These are phyloP conservation scores for Eremophila alpestris DNA, from an alignment of 2,797 vertebrate genomes.

Conservation along the genomic window DNA sequence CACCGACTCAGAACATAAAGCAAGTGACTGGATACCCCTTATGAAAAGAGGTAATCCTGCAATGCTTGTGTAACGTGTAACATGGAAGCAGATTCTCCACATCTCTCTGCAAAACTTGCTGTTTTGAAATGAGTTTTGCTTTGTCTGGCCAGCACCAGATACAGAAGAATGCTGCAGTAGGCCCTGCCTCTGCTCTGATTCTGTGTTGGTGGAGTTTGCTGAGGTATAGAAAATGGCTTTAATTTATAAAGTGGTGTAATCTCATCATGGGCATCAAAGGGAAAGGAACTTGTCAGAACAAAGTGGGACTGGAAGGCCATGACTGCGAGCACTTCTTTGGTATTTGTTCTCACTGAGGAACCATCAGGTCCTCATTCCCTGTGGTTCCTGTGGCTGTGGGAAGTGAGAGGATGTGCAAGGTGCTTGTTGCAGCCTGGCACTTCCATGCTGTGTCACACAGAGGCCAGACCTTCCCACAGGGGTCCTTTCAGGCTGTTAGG, in stretches of 20 bases:
- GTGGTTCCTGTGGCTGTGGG: not conserved
- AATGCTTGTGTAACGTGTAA: not conserved
- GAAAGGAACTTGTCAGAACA: rapidly evolving
- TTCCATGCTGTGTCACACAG: rapidly evolving
- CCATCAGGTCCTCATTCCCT: rapidly evolving
- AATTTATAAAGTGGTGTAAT: not conserved
- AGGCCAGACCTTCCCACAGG: too few species aligned
- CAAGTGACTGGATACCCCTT: not conserved
- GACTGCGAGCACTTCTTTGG: not conserved
- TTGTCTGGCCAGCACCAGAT: not conserved
- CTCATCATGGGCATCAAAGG: not conserved
- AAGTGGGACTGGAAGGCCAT: not conserved
- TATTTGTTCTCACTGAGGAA: not conserved
- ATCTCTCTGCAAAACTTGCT: not conserved
- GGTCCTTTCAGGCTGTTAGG: not conserved
- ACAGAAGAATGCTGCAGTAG: not conserved
- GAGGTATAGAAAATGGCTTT: not conserved
- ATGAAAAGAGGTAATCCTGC: not conserved
- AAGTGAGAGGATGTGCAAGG: not conserved
- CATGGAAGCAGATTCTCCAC: not conserved
- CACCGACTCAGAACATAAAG: not conserved
- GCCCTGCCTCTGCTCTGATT: not conserved
- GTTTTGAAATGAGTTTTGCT: not conserved
- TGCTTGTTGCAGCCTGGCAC: not conserved
- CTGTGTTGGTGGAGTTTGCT: not conserved